Conservation (phyloP, 2,888 invertebrate genomes). For the Desoria tigrina region DNA sequence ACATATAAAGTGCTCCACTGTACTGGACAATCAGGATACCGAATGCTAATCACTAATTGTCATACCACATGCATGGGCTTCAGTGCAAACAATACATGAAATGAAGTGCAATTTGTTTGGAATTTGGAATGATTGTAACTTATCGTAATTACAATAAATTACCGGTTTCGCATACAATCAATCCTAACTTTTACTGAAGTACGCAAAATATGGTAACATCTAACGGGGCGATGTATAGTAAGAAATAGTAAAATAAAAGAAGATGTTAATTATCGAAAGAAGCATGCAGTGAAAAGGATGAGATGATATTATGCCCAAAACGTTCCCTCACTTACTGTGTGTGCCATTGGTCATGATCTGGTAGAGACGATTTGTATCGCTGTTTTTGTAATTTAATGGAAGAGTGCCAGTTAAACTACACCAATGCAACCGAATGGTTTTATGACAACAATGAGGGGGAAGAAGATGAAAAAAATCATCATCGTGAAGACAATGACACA, state of each 20-base stretch:
- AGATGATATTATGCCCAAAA: background rate
- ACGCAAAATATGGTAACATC: background rate
- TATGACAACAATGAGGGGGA: slow-evolving; percentile 25
- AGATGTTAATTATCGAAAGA: too few relatives aligned
- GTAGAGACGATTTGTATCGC: background rate
- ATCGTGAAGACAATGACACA: background rate
- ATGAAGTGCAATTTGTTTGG: too few relatives aligned
- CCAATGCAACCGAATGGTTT: slow-evolving; percentile 50
- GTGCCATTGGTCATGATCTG: slow-evolving; percentile 7
- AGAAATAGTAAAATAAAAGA: background rate
- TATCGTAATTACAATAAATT: too few relatives aligned
- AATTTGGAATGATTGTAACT: too few relatives aligned
- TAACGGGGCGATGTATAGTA: background rate
- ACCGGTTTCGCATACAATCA: too few relatives aligned
- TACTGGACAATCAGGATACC: too few relatives aligned
- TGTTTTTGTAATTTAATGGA: slow-evolving; percentile 11
- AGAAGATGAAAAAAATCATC: slow-evolving; percentile 9
- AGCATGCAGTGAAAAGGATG: background rate
- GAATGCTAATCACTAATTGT: too few relatives aligned
- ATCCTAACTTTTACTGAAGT: background rate
- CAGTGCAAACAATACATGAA: too few relatives aligned
- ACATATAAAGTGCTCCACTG: too few relatives aligned
- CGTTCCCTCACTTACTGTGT: background rate
- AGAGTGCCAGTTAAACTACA: slow-evolving; percentile 45
- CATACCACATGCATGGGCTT: too few relatives aligned